Evolutionary conservation across 2,797 vertebrate species (phyloP).

Genomic region (Trichosurus vulpecula): DNA sequence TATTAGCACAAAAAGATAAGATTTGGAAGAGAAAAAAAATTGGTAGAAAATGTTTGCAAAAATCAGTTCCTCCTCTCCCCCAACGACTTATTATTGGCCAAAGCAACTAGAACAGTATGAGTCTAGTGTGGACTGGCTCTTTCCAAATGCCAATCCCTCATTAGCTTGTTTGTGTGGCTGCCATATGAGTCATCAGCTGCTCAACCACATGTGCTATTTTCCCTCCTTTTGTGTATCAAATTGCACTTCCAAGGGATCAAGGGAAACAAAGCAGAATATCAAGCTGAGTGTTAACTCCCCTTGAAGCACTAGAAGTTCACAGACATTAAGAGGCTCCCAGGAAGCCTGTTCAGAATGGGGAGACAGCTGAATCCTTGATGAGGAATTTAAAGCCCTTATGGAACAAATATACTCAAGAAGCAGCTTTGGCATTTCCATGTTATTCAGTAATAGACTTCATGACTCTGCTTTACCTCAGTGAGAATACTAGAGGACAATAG

Average conservation of each 20-base stretch:
- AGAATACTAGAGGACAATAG: neutral
- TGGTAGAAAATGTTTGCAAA: slow-evolving; percentile 11
- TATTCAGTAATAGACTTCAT: neutral
- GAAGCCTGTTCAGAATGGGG: neutral
- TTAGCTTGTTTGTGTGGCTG: slow-evolving; percentile 46
- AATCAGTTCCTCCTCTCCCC: neutral
- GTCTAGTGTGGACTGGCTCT: neutral
- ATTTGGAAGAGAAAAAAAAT: neutral
- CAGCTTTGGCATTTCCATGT: neutral
- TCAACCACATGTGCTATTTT: slow-evolving; percentile 47
- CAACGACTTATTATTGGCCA: neutral
- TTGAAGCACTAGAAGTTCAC: neutral
- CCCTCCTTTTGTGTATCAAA: slow-evolving; percentile 28
- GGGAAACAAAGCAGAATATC: slow-evolving; percentile 56
- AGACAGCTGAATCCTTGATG: slow-evolving; percentile 12
- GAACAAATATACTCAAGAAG: neutral
- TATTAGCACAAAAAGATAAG: neutral
- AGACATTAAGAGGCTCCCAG: neutral
- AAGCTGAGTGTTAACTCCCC: slow-evolving; percentile 42
- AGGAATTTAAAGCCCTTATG: neutral
- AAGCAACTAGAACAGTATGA: neutral
- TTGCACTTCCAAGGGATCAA: slow-evolving; percentile 58
- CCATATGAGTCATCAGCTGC: slow-evolving; percentile 46
- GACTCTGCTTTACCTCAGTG: neutral
- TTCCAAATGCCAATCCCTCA: neutral